Evolutionary conservation across 2,888 invertebrate genomes (phyloP).

Genomic region (Diloba caeruleocephala): DNA sequence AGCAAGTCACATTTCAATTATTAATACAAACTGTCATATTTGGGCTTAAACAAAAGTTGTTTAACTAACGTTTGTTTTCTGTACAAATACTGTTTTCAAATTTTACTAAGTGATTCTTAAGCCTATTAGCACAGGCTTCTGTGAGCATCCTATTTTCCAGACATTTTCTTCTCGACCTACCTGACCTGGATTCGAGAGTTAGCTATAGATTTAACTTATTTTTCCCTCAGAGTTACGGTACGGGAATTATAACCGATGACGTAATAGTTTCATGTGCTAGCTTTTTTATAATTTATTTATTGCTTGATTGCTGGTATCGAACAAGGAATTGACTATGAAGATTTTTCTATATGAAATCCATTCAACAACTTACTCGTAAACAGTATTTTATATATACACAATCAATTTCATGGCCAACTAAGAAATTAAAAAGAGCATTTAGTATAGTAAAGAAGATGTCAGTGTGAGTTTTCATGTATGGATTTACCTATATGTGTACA

Average conservation of each 20-base stretch:
- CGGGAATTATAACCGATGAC: conserved; percentile 1
- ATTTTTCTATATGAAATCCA: too few species aligned
- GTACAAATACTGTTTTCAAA: conserved; percentile 24
- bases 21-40: conserved; percentile 48
- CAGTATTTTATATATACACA: too few species aligned
- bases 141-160: conserved; percentile 6
- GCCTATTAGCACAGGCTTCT: conserved; percentile 2
- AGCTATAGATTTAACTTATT: conserved; percentile 10
- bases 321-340: too few species aligned
- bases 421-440: too few species aligned
- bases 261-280: conserved; percentile 1
- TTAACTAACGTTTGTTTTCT: conserved; percentile 22
- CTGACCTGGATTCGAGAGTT: conserved; percentile 20
- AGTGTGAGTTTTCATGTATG: too few species aligned
- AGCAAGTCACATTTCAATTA: conserved; percentile 51
- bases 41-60: conserved; percentile 23
- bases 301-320: too few species aligned
- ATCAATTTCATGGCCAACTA: too few species aligned
- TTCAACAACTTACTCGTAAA: too few species aligned
- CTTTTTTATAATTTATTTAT: too few species aligned
- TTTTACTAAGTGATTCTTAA: conserved; percentile 10
- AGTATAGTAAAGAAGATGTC: too few species aligned
- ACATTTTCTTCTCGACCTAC: conserved; percentile 14
- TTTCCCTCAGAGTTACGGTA: conserved; percentile 3
- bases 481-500: too few species aligned